phyloP scores from a whole-genome alignment of 2,888 invertebrate species.

The Ischnura elegans region DNA sequence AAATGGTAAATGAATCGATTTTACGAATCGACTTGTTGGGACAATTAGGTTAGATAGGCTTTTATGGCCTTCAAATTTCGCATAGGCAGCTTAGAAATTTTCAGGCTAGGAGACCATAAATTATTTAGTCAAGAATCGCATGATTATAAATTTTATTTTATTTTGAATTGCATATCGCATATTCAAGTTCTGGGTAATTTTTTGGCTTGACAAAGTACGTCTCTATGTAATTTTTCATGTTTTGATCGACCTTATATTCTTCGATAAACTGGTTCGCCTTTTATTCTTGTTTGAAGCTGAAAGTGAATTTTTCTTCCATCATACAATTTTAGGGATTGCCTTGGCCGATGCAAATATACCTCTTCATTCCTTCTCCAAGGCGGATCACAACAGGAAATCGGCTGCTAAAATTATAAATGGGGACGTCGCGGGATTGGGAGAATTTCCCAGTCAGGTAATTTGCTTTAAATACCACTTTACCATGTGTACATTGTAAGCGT shows the following conservation, averaged over 20 bases:
- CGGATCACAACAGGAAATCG: background rate
- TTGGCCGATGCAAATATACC: background rate
- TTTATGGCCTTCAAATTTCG: too few relatives aligned
- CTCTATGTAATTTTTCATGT: background rate
- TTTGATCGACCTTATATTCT: background rate
- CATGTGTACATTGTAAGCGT: too few relatives aligned
- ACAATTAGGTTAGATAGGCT: too few relatives aligned
- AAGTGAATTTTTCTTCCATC: too few relatives aligned
- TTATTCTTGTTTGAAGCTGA: background rate
- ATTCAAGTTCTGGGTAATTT: background rate
- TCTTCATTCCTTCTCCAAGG: background rate
- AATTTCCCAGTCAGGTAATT: conserved; percentile 2
- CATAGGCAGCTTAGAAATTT: too few relatives aligned
- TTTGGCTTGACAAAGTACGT: background rate
- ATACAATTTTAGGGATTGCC: background rate
- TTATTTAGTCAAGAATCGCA: too few relatives aligned
- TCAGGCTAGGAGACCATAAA: too few relatives aligned
- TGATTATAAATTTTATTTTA: too few relatives aligned
- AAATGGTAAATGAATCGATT: too few relatives aligned
- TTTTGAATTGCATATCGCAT: too few relatives aligned
- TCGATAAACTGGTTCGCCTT: background rate
- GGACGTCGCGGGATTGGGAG: background rate
- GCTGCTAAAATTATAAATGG: background rate
- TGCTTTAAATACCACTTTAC: too few relatives aligned
- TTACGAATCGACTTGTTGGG: too few relatives aligned